Percentiles rank a stretch among this genome's conserved stretches.
These are phyloP conservation scores for Mesochorus sp. DNA, from an alignment of 2,888 invertebrate species.

Conservation along the genomic window DNA sequence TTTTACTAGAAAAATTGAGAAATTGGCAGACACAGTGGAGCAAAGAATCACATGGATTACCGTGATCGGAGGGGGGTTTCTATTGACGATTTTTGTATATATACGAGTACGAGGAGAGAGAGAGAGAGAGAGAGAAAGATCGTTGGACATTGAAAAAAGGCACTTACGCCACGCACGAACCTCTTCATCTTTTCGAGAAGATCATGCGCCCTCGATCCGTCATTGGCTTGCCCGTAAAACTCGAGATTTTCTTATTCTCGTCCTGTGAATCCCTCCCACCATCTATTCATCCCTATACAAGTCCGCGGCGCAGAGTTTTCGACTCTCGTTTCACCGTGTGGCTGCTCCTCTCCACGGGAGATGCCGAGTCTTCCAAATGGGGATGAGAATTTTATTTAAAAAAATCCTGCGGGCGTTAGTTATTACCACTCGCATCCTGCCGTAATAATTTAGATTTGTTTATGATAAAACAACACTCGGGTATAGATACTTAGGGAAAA, in stretches of 20 bases:
- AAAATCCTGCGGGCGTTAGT: too few relatives aligned
- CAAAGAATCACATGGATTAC: constrained; percentile 78
- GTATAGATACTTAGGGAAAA: too few relatives aligned
- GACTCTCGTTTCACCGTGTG: too few relatives aligned
- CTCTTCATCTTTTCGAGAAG: constrained; percentile 26
- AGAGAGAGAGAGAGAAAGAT: background rate
- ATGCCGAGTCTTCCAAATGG: too few relatives aligned
- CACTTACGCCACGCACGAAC: constrained; percentile 65
- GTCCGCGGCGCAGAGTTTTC: background rate
- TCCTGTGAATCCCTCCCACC: background rate
- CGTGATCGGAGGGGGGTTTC: constrained; percentile 57
- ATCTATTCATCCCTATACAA: constrained; percentile 27
- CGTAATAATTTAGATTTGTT: too few relatives aligned
- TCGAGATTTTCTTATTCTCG: constrained; percentile 38
- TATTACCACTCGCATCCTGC: too few relatives aligned
- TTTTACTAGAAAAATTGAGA: constrained; percentile 65
- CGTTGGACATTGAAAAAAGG: constrained; percentile 66
- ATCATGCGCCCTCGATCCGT: constrained; percentile 60
- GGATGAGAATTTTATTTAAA: too few relatives aligned
- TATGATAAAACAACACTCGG: too few relatives aligned
- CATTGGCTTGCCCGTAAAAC: constrained; percentile 67
- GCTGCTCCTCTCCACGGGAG: constrained; percentile 5
- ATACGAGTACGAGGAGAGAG: background rate
- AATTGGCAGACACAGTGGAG: constrained; percentile 69
- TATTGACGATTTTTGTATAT: constrained; percentile 31